Percentiles rank a stretch among this genome's conserved stretches.
phyloP scores from a whole-genome alignment of 2,888 invertebrate genomes.

The Odontothrips loti region DNA sequence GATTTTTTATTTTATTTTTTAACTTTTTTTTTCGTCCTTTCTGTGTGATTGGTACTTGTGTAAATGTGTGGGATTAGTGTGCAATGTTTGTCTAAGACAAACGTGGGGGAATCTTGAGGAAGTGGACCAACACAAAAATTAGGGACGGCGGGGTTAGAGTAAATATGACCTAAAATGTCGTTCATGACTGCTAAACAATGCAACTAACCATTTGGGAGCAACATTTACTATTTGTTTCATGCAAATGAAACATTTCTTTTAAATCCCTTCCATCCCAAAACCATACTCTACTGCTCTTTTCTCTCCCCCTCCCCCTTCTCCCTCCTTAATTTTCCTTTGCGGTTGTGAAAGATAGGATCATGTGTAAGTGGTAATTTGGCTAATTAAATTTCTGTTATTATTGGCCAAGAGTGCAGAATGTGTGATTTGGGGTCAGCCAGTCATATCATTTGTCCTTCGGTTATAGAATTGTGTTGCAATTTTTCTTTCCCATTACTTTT shows the following conservation, averaged over 20 bases:
- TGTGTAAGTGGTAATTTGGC: background rate
- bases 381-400: conserved; percentile 29
- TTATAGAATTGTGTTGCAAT: conserved; percentile 4
- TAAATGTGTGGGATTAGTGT: conserved; percentile 20
- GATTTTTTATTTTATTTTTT: conserved; percentile 19
- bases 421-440: conserved; percentile 41
- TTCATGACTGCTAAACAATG: background rate
- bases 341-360: conserved; percentile 1
- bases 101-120: background rate
- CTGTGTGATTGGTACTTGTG: conserved; percentile 6
- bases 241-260: background rate
- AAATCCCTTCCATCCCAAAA: background rate
- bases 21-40: conserved; percentile 15
- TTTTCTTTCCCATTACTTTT: background rate
- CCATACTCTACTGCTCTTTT: background rate
- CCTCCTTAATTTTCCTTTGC: conserved; percentile 23
- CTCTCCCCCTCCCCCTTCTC: background rate
- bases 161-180: background rate
- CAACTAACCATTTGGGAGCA: background rate
- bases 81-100: conserved; percentile 3
- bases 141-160: background rate
- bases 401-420: conserved; percentile 43
- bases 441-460: conserved; percentile 1
- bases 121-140: background rate
- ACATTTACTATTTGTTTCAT: background rate